Conservation (phyloP, 2,797 vertebrate genomes). For the Kryptopterus vitreolus region DNA sequence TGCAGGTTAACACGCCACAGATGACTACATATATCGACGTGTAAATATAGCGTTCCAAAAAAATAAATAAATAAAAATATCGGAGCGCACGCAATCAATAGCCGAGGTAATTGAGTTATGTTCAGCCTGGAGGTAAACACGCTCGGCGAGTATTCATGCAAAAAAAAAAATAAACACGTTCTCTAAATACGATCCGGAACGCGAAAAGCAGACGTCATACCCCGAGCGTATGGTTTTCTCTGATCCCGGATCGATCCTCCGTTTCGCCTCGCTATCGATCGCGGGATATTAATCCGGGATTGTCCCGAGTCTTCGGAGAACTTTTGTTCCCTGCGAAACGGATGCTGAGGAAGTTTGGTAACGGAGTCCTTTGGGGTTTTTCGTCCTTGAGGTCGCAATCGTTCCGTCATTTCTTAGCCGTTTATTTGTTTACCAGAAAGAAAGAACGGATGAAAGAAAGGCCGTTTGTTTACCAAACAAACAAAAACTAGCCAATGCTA, state of each 20-base stretch:
- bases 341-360: too few relatives aligned
- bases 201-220: background rate
- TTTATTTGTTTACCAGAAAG: too few relatives aligned
- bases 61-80: background rate
- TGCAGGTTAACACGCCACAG: slow-evolving; percentile 1
- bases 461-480: too few relatives aligned
- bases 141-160: background rate
- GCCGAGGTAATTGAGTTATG: slow-evolving; percentile 9
- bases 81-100: background rate
- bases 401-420: too few relatives aligned
- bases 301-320: background rate
- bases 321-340: background rate
- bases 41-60: background rate
- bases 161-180: background rate
- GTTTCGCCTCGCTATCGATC: background rate
- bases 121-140: slow-evolving; percentile 11
- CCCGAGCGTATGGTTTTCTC: background rate
- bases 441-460: too few relatives aligned
- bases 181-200: background rate
- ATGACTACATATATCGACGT: background rate
- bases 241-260: background rate
- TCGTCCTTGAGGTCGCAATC: background rate
- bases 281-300: background rate
- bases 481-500: too few relatives aligned
- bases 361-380: too few relatives aligned